Base-by-base conservation (phyloP, 2,113 vertebrate genomes). In the Halichoerus grypus region DNA sequence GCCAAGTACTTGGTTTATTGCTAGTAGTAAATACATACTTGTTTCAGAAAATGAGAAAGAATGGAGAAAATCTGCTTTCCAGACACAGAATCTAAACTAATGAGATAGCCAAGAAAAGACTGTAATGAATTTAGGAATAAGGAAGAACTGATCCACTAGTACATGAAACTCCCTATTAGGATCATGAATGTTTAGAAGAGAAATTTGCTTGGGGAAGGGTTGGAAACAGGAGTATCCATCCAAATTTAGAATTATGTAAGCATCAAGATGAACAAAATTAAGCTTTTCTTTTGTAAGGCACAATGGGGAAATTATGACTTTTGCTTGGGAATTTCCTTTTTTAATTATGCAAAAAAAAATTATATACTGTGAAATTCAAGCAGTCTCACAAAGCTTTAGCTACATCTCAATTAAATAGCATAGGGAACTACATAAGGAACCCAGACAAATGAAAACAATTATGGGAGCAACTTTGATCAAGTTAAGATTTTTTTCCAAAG, bases 231-330 rank as follows among this genome's bases (percentile, higher is more conserved):
- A 93, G 8, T 51, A 57, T 42, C 95, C 7, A n/a, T 8, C 42
- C 51, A 84, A 80, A 96, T 87, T 94, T 80, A 92, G 77, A 69
- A 93, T 81, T 85, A 89, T 6, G 11, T 15, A 88, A 94, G 26
- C 7, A 21, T 69, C 85, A 63, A 82, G 36, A 97, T 46, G 46
- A 13, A 88, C 19, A 94, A 94, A 93, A 91, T 91, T 36, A 77
- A 77, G 28, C 14, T 51, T 92, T 95, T 42, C n/a, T 82, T 95
- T 95, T 81, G 9, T 77, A 72, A 22, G 39, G 3, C 21, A 95
- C 42, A 51, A n/a, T 8, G 4, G 7, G 11, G 22, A 72, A 93
- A 93, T 93, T 84, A 49, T 57, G 36, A 57, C 9, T 76, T 91
- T 71, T 24, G 13, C 33, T 77, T 74, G 63, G 16, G 61, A 51